Conservation (phyloP, 2,888 invertebrate genomes). For the Trisateles emortualis region DNA sequence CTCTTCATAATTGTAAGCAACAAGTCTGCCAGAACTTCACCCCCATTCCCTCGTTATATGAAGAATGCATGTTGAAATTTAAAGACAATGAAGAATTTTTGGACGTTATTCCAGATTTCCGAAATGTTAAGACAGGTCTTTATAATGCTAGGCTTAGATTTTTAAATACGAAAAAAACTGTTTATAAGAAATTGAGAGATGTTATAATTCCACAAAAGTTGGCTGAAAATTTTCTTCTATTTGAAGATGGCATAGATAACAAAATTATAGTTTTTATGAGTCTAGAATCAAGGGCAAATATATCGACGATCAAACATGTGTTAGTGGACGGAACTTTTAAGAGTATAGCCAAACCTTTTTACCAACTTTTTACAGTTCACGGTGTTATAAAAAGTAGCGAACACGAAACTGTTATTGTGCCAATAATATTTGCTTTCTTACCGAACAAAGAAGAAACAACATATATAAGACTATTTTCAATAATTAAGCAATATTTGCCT, state of each 20-base stretch:
- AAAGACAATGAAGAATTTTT: neutral
- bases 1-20: neutral
- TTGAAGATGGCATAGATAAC: neutral
- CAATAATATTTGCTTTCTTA: neutral
- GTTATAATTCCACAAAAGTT: too few species aligned
- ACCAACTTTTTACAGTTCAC: slow-evolving; percentile 7
- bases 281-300: neutral
- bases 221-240: neutral
- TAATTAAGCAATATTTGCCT: slow-evolving; percentile 6
- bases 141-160: too few species aligned
- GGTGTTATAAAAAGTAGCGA: slow-evolving; percentile 2
- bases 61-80: neutral
- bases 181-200: too few species aligned
- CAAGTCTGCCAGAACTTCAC: neutral
- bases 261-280: neutral
- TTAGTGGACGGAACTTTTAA: neutral
- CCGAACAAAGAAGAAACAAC: neutral
- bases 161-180: too few species aligned
- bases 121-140: too few species aligned
- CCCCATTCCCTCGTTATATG: neutral
- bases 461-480: neutral
- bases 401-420: neutral
- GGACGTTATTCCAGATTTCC: too few species aligned
- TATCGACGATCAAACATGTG: neutral
- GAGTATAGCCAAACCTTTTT: slow-evolving; percentile 3